Percentiles rank a stretch among this genome's conserved stretches.
Conservation (phyloP, 2,797 vertebrate genomes). For the Semaprochilodus insignis region DNA sequence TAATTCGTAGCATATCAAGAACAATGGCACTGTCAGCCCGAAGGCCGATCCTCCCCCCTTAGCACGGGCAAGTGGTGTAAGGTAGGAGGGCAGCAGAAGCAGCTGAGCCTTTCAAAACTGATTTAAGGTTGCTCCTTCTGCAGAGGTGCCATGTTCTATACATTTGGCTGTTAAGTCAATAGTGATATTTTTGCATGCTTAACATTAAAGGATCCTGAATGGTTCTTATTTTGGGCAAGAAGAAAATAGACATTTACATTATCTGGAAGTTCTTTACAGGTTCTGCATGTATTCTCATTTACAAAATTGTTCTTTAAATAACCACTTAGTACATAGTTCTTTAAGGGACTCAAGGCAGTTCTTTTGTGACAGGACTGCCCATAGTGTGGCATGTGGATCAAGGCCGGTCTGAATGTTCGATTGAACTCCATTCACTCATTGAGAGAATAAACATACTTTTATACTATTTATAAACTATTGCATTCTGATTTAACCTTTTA, state of each 20-base stretch:
- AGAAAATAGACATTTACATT: background rate
- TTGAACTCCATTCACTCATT: no score
- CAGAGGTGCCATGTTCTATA: background rate
- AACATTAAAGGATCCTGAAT: background rate
- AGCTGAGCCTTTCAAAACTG: conserved; percentile 5
- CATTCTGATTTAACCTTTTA: no score
- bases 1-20: background rate
- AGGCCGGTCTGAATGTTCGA: no score
- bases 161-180: background rate
- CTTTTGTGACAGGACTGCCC: no score
- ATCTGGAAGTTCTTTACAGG: background rate
- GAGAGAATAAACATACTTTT: no score
- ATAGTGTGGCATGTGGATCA: no score
- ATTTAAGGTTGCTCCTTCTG: conserved; percentile 20
- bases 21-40: background rate
- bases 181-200: background rate
- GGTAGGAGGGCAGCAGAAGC: background rate
- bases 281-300: background rate
- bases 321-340: no score
- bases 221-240: background rate
- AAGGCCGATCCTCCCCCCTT: conserved; percentile 3
- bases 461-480: no score
- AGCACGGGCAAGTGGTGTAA: background rate
- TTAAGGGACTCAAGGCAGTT: no score
- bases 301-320: no score